Percentiles rank a stretch among this genome's conserved stretches.
phyloP scores from a whole-genome alignment of 2,888 invertebrate genomes.

The Diplazon laetatorius region DNA sequence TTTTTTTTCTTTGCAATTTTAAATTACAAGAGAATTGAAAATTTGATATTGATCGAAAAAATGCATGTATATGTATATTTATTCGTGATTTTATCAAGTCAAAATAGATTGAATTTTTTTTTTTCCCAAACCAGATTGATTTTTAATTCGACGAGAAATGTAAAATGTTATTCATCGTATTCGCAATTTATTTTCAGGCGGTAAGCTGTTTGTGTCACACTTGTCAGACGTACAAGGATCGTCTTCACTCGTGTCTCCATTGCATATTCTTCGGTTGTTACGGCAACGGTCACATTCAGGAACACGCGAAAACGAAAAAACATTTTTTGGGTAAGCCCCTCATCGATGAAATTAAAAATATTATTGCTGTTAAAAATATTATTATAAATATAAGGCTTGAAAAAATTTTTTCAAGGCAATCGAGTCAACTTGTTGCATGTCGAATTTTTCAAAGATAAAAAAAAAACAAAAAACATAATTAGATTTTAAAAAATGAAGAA shows the following conservation, averaged over 20 bases:
- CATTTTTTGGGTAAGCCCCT: slow-evolving; percentile 87
- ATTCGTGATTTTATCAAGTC: no score
- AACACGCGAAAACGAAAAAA: slow-evolving; percentile 91
- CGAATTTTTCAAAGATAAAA: no score
- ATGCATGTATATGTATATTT: no score
- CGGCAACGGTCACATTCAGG: slow-evolving; percentile 90
- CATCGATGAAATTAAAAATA: neutral
- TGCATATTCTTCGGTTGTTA: slow-evolving; percentile 98
- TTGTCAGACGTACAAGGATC: slow-evolving; percentile 91
- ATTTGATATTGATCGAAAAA: no score
- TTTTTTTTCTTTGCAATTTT: no score
- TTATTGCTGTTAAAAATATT: no score
- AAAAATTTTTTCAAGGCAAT: neutral
- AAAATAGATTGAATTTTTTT: no score
- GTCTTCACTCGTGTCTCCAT: slow-evolving; percentile 92
- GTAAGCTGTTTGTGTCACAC: slow-evolving; percentile 91
- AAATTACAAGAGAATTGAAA: neutral
- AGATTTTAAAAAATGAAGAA: no score
- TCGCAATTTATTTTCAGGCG: slow-evolving; percentile 84
- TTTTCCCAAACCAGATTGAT: no score
- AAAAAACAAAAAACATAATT: no score
- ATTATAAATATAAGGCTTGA: neutral
- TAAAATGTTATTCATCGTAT: neutral
- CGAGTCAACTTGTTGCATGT: no score
- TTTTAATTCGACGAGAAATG: neutral